Conservation (phyloP, 2,113 vertebrate species). For the Austrofundulus limnaeus region DNA sequence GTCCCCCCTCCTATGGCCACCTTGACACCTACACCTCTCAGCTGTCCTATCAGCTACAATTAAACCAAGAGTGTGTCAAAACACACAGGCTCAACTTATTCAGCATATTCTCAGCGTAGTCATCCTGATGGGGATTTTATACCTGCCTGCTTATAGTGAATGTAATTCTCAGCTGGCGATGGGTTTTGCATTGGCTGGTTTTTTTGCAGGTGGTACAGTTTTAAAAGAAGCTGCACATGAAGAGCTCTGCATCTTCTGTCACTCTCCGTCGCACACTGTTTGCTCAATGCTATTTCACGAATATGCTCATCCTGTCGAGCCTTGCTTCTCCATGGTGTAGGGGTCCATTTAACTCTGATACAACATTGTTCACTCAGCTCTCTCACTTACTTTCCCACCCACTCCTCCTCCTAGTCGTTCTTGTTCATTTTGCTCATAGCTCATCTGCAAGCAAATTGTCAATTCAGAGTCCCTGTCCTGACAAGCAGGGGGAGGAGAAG, state of each 20-base stretch:
- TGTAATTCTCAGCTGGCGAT: constrained; percentile 55
- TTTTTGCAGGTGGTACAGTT: constrained; percentile 14
- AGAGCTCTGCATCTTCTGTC: constrained; percentile 48
- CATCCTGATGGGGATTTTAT: constrained; percentile 42
- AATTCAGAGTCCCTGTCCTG: constrained; percentile 38
- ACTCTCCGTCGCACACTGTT: constrained; percentile 44
- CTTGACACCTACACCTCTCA: constrained; percentile 29
- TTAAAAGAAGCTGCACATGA: constrained; percentile 32
- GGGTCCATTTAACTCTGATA: constrained; percentile 63
- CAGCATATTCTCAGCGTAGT: constrained; percentile 46
- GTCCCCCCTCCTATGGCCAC: constrained; percentile 25
- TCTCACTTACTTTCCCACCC: constrained; percentile 12
- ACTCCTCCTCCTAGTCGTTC: neutral
- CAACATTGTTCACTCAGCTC: constrained; percentile 50
- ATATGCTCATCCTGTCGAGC: constrained; percentile 26
- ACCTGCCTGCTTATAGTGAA: constrained; percentile 42
- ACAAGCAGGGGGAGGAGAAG: neutral
- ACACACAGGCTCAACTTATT: constrained; percentile 14
- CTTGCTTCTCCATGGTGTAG: constrained; percentile 33
- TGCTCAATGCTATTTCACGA: constrained; percentile 47
- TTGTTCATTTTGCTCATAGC: constrained; percentile 40
- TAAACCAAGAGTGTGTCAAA: constrained; percentile 28
- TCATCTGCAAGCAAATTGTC: constrained; percentile 51
- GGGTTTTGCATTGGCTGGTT: constrained; percentile 63
- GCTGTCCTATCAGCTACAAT: constrained; percentile 23